Evolutionary conservation across 2,888 invertebrate species (phyloP).

Genomic region (Mechanitis mazaeus): DNA sequence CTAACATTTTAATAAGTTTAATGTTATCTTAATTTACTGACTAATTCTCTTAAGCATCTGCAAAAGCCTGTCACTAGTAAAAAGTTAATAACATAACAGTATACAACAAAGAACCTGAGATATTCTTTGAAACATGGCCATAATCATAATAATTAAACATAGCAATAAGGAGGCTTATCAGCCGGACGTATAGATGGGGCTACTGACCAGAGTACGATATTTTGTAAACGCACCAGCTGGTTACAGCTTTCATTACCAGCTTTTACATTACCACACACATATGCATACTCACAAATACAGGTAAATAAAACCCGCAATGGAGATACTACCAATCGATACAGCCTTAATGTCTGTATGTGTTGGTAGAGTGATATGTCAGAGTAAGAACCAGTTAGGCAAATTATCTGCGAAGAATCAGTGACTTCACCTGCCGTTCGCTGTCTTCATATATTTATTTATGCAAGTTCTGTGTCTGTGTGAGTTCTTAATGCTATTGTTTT

Average conservation of each 20-base stretch:
- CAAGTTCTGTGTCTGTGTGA: constrained; percentile 33
- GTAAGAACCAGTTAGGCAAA: constrained; percentile 69
- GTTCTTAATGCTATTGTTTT: constrained; percentile 40
- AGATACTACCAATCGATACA: constrained; percentile 15
- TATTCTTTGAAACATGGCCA: constrained; percentile 56
- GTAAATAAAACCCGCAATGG: constrained; percentile 30
- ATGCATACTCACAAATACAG: neutral
- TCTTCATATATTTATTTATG: constrained; percentile 48
- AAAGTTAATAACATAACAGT: constrained; percentile 13
- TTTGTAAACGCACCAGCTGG: constrained; percentile 27
- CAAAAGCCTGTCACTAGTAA: constrained; percentile 3
- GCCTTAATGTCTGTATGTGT: constrained; percentile 22
- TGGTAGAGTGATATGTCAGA: constrained; percentile 51
- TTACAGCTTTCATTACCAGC: constrained; percentile 3
- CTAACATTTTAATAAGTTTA: no score
- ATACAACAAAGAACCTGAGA: constrained; percentile 25
- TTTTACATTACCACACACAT: constrained; percentile 23
- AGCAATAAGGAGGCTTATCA: constrained; percentile 58
- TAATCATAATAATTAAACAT: constrained; percentile 70
- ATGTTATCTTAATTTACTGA: neutral
- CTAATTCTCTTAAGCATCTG: constrained; percentile 4
- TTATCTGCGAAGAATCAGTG: constrained; percentile 68
- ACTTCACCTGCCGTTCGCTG: constrained; percentile 60
- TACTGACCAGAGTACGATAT: constrained; percentile 48
- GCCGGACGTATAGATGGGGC: constrained; percentile 46